Evolutionary conservation across 2,888 invertebrate genomes (phyloP).

Genomic region (Campopleginae sp.): DNA sequence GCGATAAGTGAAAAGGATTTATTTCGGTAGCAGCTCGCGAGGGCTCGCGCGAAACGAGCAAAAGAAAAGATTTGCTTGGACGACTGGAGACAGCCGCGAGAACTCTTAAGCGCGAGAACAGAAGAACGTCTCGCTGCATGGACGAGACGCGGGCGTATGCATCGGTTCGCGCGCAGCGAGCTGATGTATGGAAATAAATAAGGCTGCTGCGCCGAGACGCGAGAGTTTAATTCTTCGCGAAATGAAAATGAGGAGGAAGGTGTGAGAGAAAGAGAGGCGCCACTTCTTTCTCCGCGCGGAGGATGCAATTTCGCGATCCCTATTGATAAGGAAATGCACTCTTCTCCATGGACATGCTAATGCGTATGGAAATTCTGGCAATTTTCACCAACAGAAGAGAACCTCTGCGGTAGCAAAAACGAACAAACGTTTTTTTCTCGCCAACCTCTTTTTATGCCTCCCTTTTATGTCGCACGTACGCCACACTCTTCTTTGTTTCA

Average conservation of each 20-base stretch:
- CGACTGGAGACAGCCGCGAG: constrained; percentile 20
- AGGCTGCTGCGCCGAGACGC: constrained; percentile 6
- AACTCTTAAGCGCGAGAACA: constrained; percentile 3
- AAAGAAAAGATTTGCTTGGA: constrained; percentile 9
- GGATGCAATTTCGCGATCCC: constrained; percentile 37
- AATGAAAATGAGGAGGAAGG: constrained; percentile 16
- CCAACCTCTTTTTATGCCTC: constrained; percentile 25
- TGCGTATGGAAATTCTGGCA: constrained; percentile 76
- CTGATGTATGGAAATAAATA: constrained; percentile 60
- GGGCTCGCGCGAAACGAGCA: constrained; percentile 22
- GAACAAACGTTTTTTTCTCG: constrained; percentile 68
- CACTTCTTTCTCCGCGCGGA: constrained; percentile 14
- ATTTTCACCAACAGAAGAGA: constrained; percentile 65
- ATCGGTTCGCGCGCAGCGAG: constrained; percentile 11
- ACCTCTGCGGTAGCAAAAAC: constrained; percentile 54
- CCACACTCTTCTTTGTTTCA: neutral
- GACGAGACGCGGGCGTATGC: constrained; percentile 2
- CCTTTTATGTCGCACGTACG: constrained; percentile 26
- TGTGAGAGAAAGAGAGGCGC: constrained; percentile 30
- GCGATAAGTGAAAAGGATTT: constrained; percentile 70
- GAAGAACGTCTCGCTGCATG: constrained; percentile 3
- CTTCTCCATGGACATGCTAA: constrained; percentile 77
- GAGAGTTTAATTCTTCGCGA: constrained; percentile 3
- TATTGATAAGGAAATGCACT: constrained; percentile 76
- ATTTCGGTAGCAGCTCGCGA: constrained; percentile 66